These are phyloP conservation scores for Lepeophtheirus nordmannii DNA, from an alignment of 2,888 invertebrate species.

Conservation along the genomic window DNA sequence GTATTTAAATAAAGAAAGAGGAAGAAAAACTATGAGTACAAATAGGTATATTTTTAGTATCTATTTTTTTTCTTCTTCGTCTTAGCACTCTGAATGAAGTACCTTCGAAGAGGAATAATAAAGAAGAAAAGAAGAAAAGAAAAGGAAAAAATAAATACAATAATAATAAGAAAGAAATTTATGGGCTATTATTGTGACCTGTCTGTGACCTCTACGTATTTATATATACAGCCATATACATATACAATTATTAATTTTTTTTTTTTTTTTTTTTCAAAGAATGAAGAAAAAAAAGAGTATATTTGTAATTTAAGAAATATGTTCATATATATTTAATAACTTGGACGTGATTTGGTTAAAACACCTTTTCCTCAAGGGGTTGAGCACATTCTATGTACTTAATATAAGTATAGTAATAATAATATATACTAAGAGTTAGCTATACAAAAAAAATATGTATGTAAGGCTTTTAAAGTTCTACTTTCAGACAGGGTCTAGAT, in stretches of 20 bases:
- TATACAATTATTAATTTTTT: constrained; percentile 1
- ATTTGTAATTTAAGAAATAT: constrained; percentile 7
- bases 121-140: background rate
- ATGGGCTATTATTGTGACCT: constrained; percentile 8
- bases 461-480: no score
- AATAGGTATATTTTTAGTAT: no score
- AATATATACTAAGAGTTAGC: no score
- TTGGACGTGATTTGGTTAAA: background rate
- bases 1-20: no score
- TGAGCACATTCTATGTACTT: no score
- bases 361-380: background rate
- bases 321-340: constrained; percentile 7
- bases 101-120: background rate
- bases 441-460: no score
- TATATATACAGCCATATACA: background rate
- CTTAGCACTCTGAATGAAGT: no score
- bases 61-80: no score
- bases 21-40: no score
- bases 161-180: constrained; percentile 1
- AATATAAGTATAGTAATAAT: no score
- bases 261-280: background rate
- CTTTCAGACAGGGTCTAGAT: no score
- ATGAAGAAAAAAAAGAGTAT: background rate
- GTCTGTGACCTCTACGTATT: background rate
- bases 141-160: background rate